Evolutionary conservation across 2,113 vertebrate genomes (phyloP).

Genomic region (Rana temporaria): DNA sequence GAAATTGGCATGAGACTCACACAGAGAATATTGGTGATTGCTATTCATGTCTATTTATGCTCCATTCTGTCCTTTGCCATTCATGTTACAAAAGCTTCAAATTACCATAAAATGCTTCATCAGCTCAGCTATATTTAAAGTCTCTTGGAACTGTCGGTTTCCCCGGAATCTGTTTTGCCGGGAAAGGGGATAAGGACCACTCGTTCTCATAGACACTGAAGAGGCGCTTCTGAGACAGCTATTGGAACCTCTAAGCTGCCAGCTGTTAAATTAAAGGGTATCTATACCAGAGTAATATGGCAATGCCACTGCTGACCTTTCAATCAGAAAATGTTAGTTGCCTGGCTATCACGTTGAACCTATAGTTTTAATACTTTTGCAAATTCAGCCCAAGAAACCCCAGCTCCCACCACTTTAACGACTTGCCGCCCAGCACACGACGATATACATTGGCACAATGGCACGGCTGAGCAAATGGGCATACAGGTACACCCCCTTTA

Average conservation of each 20-base stretch:
- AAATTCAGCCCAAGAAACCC: no score
- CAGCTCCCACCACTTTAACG: no score
- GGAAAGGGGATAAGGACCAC: conserved; percentile 27
- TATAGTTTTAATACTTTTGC: no score
- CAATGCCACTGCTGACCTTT: no score
- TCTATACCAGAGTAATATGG: no score
- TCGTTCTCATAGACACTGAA: background rate
- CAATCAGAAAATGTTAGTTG: no score
- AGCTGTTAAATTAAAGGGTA: background rate
- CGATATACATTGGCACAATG: no score
- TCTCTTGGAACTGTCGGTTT: conserved; percentile 9
- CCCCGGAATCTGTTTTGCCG: conserved; percentile 14
- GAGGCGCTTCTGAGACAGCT: conserved; percentile 9
- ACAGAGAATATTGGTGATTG: conserved; percentile 39
- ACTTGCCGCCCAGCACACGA: no score
- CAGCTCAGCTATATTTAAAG: conserved; percentile 39
- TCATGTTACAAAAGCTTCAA: conserved; percentile 40
- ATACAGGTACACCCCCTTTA: no score
- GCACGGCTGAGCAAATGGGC: no score
- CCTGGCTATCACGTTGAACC: no score
- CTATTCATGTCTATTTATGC: conserved; percentile 39
- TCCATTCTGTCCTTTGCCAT: conserved; percentile 43
- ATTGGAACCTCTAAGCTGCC: background rate
- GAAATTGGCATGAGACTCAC: background rate
- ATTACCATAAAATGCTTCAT: conserved; percentile 36